These are phyloP conservation scores for Pseudomyrmex concolor DNA, from an alignment of 1,140 invertebrate genomes.

Conservation along the genomic window DNA sequence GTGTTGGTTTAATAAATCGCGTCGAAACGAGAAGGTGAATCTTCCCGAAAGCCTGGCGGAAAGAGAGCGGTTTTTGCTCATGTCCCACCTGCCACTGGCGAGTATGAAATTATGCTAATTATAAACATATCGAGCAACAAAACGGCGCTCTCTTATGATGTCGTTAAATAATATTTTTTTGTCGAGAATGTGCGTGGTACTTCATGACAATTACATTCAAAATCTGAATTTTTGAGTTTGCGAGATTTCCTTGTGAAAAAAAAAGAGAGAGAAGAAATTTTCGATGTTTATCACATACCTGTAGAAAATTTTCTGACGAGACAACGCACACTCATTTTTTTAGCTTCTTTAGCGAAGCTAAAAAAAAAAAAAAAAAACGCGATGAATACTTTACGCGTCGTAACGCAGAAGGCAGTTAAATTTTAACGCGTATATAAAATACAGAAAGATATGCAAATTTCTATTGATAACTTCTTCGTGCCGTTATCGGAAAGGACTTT, in stretches of 20 bases:
- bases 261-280: too few species aligned
- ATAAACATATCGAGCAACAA: conserved; percentile 58
- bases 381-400: background rate
- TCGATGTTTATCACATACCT: too few species aligned
- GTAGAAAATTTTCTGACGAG: too few species aligned
- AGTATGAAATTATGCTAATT: conserved; percentile 60
- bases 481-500: background rate
- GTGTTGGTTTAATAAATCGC: conserved; percentile 41
- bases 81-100: conserved; percentile 53
- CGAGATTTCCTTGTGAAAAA: too few species aligned
- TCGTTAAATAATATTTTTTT: conserved; percentile 30
- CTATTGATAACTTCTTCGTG: conserved; percentile 25
- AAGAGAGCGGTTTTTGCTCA: conserved; percentile 5
- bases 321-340: background rate
- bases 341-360: background rate
- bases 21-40: conserved; percentile 3
- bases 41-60: conserved; percentile 37
- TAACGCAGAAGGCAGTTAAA: conserved; percentile 1
- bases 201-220: background rate
- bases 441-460: conserved; percentile 41
- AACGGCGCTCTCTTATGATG: conserved; percentile 31
- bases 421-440: background rate
- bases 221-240: background rate
- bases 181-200: background rate
- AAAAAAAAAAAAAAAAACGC: background rate